Conservation (phyloP, 2,888 invertebrate species). For the Scaptomyza reducta region DNA sequence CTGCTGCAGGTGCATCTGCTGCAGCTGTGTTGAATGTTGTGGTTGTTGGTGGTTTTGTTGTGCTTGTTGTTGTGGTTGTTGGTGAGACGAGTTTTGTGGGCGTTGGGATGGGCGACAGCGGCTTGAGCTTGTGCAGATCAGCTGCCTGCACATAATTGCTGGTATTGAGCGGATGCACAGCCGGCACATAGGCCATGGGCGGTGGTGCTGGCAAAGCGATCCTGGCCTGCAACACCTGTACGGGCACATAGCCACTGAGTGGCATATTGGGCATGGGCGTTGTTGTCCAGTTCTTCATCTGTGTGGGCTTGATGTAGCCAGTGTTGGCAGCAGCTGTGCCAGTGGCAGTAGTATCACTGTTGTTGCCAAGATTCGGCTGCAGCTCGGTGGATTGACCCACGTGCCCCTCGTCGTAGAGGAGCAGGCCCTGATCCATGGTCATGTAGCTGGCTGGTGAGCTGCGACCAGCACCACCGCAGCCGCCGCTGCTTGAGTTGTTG, state of each 20-base stretch:
- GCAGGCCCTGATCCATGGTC: constrained; percentile 47
- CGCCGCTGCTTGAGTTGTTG: constrained; percentile 47
- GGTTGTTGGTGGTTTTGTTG: neutral
- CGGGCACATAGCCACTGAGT: constrained; percentile 64
- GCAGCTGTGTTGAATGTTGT: neutral
- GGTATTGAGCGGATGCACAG: constrained; percentile 43
- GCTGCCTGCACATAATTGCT: constrained; percentile 63
- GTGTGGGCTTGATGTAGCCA: constrained; percentile 66
- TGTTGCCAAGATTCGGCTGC: constrained; percentile 7
- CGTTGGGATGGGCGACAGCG: constrained; percentile 27
- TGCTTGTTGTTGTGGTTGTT: neutral
- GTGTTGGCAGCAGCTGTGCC: constrained; percentile 15
- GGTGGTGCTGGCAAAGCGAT: neutral
- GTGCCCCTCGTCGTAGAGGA: constrained; percentile 38
- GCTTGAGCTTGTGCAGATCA: constrained; percentile 57
- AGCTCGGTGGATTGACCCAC: constrained; percentile 19
- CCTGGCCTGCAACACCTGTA: constrained; percentile 46
- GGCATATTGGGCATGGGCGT: constrained; percentile 39
- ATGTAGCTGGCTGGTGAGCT: constrained; percentile 48
- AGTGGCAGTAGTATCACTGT: neutral
- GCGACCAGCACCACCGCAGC: constrained; percentile 20
- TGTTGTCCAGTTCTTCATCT: constrained; percentile 62
- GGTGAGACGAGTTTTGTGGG: neutral
- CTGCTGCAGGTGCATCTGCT: neutral
- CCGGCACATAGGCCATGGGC: neutral